Conservation (phyloP, 2,113 vertebrate species). For the Dinomys branickii region DNA sequence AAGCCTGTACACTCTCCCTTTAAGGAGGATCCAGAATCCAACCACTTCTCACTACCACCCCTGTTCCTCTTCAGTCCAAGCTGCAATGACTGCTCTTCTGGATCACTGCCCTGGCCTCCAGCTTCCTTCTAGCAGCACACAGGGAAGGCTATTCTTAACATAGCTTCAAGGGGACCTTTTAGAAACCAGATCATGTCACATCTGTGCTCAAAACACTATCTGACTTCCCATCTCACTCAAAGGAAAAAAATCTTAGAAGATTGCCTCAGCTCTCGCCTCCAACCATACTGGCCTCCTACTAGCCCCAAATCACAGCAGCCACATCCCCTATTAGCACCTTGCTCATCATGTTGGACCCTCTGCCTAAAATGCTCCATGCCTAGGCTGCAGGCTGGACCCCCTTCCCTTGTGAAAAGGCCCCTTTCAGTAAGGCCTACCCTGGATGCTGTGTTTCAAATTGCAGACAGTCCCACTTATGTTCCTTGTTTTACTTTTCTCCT, state of each 20-base stretch:
- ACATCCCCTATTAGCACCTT: not conserved
- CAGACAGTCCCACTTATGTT: not conserved
- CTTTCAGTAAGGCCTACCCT: not conserved
- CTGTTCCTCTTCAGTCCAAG: not conserved
- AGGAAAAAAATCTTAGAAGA: not conserved
- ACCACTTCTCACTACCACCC: not conserved
- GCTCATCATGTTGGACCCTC: not conserved
- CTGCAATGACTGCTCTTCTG: not conserved
- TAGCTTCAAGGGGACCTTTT: not conserved
- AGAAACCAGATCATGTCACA: conserved; percentile 3
- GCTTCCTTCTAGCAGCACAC: not conserved
- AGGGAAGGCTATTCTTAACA: not conserved
- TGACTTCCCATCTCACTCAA: not conserved
- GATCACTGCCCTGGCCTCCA: not conserved
- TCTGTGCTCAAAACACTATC: not conserved
- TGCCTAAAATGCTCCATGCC: not conserved
- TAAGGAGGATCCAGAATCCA: not conserved
- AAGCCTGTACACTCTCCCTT: not conserved
- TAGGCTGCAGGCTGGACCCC: not conserved
- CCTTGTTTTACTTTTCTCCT: not conserved
- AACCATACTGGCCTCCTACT: not conserved
- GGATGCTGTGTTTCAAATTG: not conserved
- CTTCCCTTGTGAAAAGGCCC: not conserved
- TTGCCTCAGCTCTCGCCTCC: not conserved
- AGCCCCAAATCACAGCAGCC: not conserved